Evolutionary conservation across 1,140 invertebrate genomes (phyloP).

Genomic region (Harpegnathos saltator): DNA sequence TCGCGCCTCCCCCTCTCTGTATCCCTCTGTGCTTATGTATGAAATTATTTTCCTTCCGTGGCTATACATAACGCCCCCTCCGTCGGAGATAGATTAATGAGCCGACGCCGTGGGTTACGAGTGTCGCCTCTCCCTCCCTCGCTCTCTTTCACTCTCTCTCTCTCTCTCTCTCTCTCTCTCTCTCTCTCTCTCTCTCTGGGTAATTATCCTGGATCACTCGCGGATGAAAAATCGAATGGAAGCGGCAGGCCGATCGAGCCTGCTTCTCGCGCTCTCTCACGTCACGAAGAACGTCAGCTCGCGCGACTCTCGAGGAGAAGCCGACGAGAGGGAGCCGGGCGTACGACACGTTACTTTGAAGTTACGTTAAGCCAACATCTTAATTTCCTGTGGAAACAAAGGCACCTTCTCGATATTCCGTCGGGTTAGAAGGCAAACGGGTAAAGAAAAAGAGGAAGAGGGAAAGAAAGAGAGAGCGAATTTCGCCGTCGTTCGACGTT

Average conservation of each 20-base stretch:
- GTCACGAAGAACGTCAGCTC: too few relatives aligned
- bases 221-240: too few relatives aligned
- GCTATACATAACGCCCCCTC: neutral
- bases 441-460: too few relatives aligned
- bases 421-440: too few relatives aligned
- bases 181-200: too few relatives aligned
- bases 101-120: neutral
- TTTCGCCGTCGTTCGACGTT: too few relatives aligned
- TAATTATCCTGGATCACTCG: too few relatives aligned
- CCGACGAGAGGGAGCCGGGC: conserved; percentile 9
- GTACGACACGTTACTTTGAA: conserved; percentile 36
- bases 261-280: too few relatives aligned
- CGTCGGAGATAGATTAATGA: conserved; percentile 4
- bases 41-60: conserved; percentile 30
- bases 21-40: conserved; percentile 13
- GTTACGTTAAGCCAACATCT: conserved; percentile 21
- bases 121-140: neutral
- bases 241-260: too few relatives aligned
- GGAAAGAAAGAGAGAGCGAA: neutral
- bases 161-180: too few relatives aligned
- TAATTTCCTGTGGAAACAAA: conserved; percentile 53
- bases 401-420: conserved; percentile 10
- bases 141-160: too few relatives aligned
- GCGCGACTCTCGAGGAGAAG: conserved; percentile 4
- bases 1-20: neutral